Evolutionary conservation across 2,113 vertebrate species (phyloP), one percentile per base, ranked within the genome.

Genomic region (Pteropus alecto): DNA sequence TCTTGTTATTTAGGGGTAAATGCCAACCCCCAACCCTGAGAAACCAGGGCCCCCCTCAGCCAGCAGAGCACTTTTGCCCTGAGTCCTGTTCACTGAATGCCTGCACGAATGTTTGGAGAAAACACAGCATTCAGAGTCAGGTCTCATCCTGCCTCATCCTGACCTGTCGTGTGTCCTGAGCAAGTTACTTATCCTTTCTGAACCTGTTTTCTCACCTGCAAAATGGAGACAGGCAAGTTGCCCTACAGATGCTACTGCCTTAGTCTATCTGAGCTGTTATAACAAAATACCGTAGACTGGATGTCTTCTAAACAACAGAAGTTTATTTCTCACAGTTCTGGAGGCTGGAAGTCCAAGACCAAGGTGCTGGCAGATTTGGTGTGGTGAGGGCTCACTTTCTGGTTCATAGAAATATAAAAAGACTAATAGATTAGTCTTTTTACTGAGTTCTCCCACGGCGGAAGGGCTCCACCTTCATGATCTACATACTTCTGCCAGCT

Each of bases 1-100:
- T 43, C 24, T 38, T 19, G 7, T 58, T 51, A 41, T 43, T 56
- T 15, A 58, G 11, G 0, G 9, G 24, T 11, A 16, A 26, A 58
- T 30, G 41, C 26, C 5, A 33, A 0, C 46, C 6, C 0, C 82
- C 2, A 1, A 18, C 5, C 21, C 13, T 56, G 3, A 10, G 19
- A 43, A 24, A 24, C 13, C 26, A 67, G 38, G 24, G 8, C 15
- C 51, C 15, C 28, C 9, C 13, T 2, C 3, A 4, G 10, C 46
- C 46, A 60, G 9, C 65, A 38, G 28, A 70, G 65, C 7, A 7
- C 63, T 30, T 56, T 30, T 28, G 3, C 15, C 63, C 58, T 22
- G 33, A 41, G 21, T 18, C 73, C 71, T 65, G 56, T 4, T 58
- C 33, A 7, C 51, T 3, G 9, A 21, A 5, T 1, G 0, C 22